Conservation (phyloP, 2,888 invertebrate genomes). For the Dicranocentrus wangi region DNA sequence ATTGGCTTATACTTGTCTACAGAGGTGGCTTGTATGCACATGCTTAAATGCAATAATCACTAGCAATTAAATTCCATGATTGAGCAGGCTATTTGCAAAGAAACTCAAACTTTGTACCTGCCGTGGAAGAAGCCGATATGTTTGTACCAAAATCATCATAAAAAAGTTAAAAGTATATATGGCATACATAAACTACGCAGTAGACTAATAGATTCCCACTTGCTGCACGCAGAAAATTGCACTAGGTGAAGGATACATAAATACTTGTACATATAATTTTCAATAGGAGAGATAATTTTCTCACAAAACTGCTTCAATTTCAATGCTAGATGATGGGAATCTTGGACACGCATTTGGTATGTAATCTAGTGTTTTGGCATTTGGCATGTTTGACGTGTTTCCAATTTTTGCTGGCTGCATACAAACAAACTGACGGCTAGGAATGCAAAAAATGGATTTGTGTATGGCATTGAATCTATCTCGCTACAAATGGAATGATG, state of each 20-base stretch:
- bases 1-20: no score
- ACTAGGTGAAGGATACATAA: background rate
- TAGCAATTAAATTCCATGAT: no score
- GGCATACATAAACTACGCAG: background rate
- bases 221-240: background rate
- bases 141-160: no score
- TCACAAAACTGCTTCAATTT: background rate
- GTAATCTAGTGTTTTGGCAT: background rate
- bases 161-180: no score
- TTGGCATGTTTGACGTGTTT: background rate
- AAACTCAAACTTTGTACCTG: no score
- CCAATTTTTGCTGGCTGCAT: background rate
- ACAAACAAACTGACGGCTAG: no score
- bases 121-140: no score
- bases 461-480: background rate
- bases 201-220: background rate
- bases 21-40: no score
- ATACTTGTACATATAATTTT: background rate
- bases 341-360: slow-evolving; percentile 7
- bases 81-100: no score
- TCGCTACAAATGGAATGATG: background rate
- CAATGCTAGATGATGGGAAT: slow-evolving; percentile 3
- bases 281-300: background rate
- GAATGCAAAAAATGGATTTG: no score
- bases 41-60: no score